phyloP scores from a whole-genome alignment of 2,113 vertebrate genomes.

The Geococcyx californianus region DNA sequence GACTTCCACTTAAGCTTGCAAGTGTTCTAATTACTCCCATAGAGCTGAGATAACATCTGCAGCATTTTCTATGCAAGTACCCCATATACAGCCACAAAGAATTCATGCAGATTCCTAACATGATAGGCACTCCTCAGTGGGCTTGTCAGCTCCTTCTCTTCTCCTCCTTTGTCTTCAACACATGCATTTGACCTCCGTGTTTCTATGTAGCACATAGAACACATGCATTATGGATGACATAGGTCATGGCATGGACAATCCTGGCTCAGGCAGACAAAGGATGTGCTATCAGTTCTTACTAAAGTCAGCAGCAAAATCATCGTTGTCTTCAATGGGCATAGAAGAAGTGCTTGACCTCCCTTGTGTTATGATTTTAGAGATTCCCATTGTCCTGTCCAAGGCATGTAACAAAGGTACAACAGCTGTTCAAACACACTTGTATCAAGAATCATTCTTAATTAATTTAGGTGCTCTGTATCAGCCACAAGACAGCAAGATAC shows the following conservation, averaged over 20 bases:
- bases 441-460: not conserved
- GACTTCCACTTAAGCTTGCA: not conserved
- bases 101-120: not conserved
- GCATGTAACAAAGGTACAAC: slow-evolving; percentile 46
- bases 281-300: slow-evolving; percentile 43
- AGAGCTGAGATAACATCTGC: not conserved
- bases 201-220: slow-evolving; percentile 31
- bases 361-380: slow-evolving; percentile 46
- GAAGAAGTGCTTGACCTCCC: slow-evolving; percentile 28
- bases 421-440: slow-evolving; percentile 32
- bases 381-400: slow-evolving; percentile 20
- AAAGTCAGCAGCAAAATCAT: slow-evolving; percentile 43
- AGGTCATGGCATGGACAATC: slow-evolving; percentile 3
- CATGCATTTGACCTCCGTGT: not conserved
- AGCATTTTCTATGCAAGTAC: not conserved
- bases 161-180: not conserved
- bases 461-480: not conserved
- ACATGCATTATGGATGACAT: slow-evolving; percentile 12
- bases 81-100: not conserved
- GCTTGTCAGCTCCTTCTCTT: not conserved
- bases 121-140: not conserved
- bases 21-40: not conserved
- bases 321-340: slow-evolving; percentile 42
- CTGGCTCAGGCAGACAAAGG: slow-evolving; percentile 28
- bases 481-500: not conserved